Conservation (phyloP, 2,888 invertebrate genomes). For the Archaeoteleia sp. region DNA sequence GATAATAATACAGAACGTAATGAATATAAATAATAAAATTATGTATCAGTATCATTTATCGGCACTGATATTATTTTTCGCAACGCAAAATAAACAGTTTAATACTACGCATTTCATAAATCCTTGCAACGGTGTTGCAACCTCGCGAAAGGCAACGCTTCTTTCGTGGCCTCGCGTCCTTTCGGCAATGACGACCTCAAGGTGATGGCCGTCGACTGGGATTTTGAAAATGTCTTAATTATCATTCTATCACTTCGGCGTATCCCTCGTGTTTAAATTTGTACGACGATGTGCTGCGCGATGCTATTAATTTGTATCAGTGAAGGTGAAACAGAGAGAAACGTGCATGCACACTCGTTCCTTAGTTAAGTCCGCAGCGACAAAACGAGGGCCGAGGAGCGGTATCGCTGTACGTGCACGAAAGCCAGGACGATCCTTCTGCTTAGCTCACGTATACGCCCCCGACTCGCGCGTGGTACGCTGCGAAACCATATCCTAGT, state of each 20-base stretch:
- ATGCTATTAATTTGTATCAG: conserved; percentile 66
- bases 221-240: no score
- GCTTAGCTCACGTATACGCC: conserved; percentile 8
- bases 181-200: no score
- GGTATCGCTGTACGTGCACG: conserved; percentile 23
- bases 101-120: no score
- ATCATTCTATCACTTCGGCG: no score
- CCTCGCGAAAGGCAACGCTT: no score
- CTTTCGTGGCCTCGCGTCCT: no score
- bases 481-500: conserved; percentile 39
- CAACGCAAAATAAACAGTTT: no score
- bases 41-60: not conserved
- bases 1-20: not conserved
- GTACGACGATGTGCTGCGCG: conserved; percentile 18
- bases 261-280: not conserved
- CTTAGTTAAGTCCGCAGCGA: conserved; percentile 57
- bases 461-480: conserved; percentile 2
- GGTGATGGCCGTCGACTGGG: no score
- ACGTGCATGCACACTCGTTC: conserved; percentile 59
- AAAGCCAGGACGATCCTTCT: conserved; percentile 32
- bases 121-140: no score
- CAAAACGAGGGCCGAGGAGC: conserved; percentile 45
- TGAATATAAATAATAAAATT: not conserved
- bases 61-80: no score
- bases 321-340: conserved; percentile 54